These are phyloP conservation scores for Pollenia labialis DNA, from an alignment of 2,888 invertebrate genomes.

Conservation along the genomic window DNA sequence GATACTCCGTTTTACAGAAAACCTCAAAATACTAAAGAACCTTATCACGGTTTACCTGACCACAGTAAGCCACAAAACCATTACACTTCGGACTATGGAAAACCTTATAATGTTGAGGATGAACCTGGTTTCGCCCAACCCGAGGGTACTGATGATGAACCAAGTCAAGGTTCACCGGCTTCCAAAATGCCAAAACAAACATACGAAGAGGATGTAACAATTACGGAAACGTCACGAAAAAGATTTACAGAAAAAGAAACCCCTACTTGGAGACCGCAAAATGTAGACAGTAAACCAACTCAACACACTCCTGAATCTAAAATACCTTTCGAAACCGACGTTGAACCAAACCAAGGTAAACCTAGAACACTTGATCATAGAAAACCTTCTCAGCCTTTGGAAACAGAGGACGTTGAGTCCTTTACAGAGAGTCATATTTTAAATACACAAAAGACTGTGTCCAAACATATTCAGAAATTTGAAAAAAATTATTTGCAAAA, in stretches of 20 bases:
- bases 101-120: background rate
- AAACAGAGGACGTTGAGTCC: constrained; percentile 37
- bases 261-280: constrained; percentile 2
- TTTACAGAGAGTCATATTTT: constrained; percentile 18
- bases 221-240: background rate
- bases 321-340: constrained; percentile 7
- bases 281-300: background rate
- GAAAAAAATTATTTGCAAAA: constrained; percentile 33
- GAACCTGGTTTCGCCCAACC: background rate
- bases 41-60: background rate
- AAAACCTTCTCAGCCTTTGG: background rate
- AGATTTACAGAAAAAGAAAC: background rate
- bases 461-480: constrained; percentile 55
- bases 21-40: background rate
- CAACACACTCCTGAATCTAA: background rate
- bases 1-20: background rate
- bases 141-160: background rate
- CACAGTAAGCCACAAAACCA: background rate
- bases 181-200: background rate
- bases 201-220: background rate
- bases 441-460: constrained; percentile 40
- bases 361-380: background rate
- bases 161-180: background rate
- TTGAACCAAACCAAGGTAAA: background rate
- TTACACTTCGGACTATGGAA: background rate